A percentile compares a stretch with the other conserved stretches of the same genome.
These are phyloP conservation scores for Odontamblyopus rebecca DNA, from an alignment of 2,797 vertebrate species.

Conservation along the genomic window DNA sequence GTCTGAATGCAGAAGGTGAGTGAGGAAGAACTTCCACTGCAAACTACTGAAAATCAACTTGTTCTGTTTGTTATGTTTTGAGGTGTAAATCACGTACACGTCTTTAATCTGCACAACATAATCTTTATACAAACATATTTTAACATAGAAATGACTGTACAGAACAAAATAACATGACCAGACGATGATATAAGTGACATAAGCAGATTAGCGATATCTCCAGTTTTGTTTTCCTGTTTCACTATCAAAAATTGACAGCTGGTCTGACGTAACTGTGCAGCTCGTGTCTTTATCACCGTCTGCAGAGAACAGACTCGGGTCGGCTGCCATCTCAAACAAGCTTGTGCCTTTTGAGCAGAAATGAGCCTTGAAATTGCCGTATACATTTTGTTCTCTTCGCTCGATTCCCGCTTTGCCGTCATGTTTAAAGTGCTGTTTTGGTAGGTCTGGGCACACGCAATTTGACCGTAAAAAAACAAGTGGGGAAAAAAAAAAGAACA, in stretches of 20 bases:
- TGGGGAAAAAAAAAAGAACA: constrained; percentile 36
- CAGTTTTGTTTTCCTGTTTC: background rate
- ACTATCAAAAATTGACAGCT: background rate
- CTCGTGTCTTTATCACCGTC: background rate
- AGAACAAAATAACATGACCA: constrained; percentile 1
- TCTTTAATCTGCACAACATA: background rate
- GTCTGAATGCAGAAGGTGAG: too few species aligned
- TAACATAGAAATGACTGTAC: background rate
- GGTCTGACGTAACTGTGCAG: background rate
- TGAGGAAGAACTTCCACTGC: too few species aligned
- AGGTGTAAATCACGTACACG: too few species aligned
- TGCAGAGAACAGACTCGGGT: background rate
- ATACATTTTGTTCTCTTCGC: background rate
- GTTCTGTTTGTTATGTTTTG: too few species aligned
- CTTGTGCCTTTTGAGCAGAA: background rate
- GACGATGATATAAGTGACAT: background rate
- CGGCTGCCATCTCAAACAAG: constrained; percentile 2
- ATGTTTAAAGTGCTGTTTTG: constrained; percentile 40
- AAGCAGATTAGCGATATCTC: background rate
- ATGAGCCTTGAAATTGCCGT: background rate
- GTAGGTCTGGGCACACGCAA: constrained; percentile 48
- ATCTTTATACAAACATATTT: background rate
- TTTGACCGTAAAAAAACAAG: constrained; percentile 32
- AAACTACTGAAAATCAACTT: too few species aligned
- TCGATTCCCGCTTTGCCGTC: background rate